Conservation (phyloP, 35 echinoderm and acorn worm genomes). For the Lytechinus variegatus region DNA sequence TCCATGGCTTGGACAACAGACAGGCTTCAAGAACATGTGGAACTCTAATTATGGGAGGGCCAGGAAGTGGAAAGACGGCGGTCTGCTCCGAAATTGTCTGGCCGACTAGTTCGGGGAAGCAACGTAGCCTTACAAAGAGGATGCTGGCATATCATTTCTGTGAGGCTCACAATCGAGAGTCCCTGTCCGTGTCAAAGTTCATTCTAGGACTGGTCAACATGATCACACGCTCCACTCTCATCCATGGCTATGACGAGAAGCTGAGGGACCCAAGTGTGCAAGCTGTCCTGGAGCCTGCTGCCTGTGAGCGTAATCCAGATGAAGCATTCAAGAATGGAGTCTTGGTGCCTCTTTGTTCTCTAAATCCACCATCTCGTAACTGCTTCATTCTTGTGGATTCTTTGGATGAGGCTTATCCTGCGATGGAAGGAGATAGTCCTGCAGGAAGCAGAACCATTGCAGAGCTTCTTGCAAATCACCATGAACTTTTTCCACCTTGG, state of each 20-base stretch:
- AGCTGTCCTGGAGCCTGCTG: conserved; percentile 88
- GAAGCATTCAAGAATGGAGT: conserved; percentile 99
- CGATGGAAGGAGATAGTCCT: conserved; percentile 67
- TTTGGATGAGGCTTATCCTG: conserved; percentile 88
- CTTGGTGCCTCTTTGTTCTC: conserved; percentile 79
- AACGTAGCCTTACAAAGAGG: conserved; percentile 79
- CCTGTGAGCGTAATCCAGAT: conserved; percentile 95
- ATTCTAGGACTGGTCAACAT: conserved; percentile 88
- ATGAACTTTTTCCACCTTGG: conserved; percentile 98
- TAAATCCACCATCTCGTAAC: conserved; percentile 86
- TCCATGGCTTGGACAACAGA: conserved; percentile 93
- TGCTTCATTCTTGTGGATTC: conserved; percentile 99
- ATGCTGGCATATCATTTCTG: conserved; percentile 95
- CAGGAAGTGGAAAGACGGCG: conserved; percentile 96
- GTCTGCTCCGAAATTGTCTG: conserved; percentile 94
- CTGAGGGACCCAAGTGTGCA: conserved; percentile 86
- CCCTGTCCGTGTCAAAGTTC: conserved; percentile 93
- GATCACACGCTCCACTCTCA: conserved; percentile 83
- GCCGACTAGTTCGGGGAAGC: conserved; percentile 88
- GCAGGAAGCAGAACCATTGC: conserved; percentile 90
- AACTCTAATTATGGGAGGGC: conserved; percentile 94
- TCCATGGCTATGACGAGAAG: conserved; percentile 96
- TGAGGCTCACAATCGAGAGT: conserved; percentile 87
- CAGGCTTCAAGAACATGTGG: conserved; percentile 97
- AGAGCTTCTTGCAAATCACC: conserved; percentile 94